phyloP scores from a whole-genome alignment of 2,797 vertebrate genomes.

The Cossypha polioptera region DNA sequence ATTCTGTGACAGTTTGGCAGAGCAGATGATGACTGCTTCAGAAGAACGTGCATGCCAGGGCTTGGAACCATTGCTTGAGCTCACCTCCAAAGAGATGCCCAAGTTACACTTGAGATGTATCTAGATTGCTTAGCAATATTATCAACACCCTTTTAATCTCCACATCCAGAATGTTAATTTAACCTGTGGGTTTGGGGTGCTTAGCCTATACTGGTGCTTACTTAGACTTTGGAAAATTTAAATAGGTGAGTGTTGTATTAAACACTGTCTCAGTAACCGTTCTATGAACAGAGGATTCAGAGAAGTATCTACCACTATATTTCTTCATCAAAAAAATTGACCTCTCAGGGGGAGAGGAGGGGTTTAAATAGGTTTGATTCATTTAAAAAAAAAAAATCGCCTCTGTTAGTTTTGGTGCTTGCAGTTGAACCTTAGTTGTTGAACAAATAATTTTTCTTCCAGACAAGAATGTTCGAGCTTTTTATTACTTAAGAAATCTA shows the following conservation, averaged over 20 bases:
- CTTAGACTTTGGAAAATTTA: neutral
- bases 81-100: neutral
- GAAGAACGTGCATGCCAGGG: neutral
- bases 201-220: neutral
- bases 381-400: neutral
- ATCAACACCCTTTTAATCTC: neutral
- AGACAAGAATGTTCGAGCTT: neutral
- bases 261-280: neutral
- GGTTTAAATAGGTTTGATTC: neutral
- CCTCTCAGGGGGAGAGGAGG: rapidly evolving
- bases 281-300: neutral
- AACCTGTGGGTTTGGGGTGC: neutral
- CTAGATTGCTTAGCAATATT: neutral
- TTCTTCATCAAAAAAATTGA: neutral
- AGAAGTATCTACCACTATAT: neutral
- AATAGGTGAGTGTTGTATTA: neutral
- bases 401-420: neutral
- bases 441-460: neutral
- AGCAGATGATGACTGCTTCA: neutral
- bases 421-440: neutral
- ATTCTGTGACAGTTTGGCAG: neutral
- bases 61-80: neutral
- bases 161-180: neutral
- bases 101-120: rapidly evolving
- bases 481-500: neutral